Evolutionary conservation across 1,140 invertebrate genomes (phyloP), one percentile per base, ranked within the genome.

Genomic region (Melanaphis sacchari): DNA sequence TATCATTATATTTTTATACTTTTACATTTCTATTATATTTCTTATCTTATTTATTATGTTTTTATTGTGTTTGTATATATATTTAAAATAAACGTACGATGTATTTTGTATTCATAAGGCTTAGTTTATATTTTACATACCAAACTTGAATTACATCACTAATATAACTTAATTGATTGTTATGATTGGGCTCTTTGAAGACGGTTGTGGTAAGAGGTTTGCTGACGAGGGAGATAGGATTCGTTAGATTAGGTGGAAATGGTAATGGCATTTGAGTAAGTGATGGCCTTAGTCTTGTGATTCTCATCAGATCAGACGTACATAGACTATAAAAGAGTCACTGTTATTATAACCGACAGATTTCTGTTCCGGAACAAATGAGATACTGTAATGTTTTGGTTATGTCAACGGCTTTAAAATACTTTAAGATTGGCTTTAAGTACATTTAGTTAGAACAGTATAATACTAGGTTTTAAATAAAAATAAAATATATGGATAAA

Each of bases 111-210:
- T 11, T 66, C 31, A 11, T 11, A 31, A 66, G 59, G 59, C 31
- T 4, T 2, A 59, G 24, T 59, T 24, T 11, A 43, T 41, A 36
- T 40, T 41, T 43, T 43, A 52, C 36, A 87, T 18, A 46, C 18
- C 31, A 43, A 46, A 87, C 85, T 46, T 36, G 7, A 43, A 85
- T 21, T 41, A 85, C 90, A 76, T 43, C 38, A 41, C 40, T 76
- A n/a, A 91, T 91, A 22, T 90, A 91, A 41, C 26, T 66, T 81
- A 91, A 91, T 91, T 91, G 41, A 81, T 91, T 91, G 46, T 91
- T 81, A 91, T 91, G 90, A n/a, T 31, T 91, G 31, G 15, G 22
- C 31, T 24, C 24, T 66, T 76, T 46, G 43, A 36, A 46, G 43
- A 36, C 15, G 7, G 21, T 11, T 52, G 31, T 49, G 4, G 15